Evolutionary conservation across 2,888 invertebrate species (phyloP), one percentile per base, ranked within the genome.

Genomic region (Cancer borealis): DNA sequence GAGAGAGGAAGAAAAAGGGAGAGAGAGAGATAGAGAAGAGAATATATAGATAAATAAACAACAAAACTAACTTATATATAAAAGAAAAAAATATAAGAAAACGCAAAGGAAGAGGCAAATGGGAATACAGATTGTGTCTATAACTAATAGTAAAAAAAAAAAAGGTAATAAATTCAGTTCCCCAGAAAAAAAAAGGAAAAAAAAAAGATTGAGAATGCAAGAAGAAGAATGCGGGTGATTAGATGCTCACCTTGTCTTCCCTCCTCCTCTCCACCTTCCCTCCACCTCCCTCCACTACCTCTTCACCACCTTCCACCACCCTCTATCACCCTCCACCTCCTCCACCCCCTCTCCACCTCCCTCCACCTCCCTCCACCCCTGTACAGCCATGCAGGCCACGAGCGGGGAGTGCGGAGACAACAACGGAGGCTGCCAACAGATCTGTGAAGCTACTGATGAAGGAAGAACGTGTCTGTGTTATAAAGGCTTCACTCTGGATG

Each of bases 381-480:
- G 5, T 14, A 26, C 91, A 94, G 91, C 88, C 14, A 90, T 88
- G 87, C 94, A 94, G 73, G 87, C 66, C 10, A 93, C 87, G 26
- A 92, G 87, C 60, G 94, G 95, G 1, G 93, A 79, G 91, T 96
- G 96, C 54, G 95, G 95, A 0, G 93, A 92, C 26, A 92, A 93
- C 91, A 96, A 96, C 92, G 96, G 96, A 17, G 96, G 95, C 46
- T 96, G 96, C 88, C 92, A 95, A 26, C 96, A 96, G 93, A 94
- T 95, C 89, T 96, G 96, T n/a, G 93, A 93, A 91, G 73, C 91
- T 14, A 84, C 91, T 26, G 92, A 60, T 4, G 88, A 54, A 2
- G 94, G 95, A 12, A 60, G 88, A 2, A 93, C 93, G 79, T 96
- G 96, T 90, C 87, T 94, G 30, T 96, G 96, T 60, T 95, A 96